These are phyloP conservation scores for Sebastes minor DNA, from an alignment of 2,797 vertebrate genomes.

Conservation along the genomic window DNA sequence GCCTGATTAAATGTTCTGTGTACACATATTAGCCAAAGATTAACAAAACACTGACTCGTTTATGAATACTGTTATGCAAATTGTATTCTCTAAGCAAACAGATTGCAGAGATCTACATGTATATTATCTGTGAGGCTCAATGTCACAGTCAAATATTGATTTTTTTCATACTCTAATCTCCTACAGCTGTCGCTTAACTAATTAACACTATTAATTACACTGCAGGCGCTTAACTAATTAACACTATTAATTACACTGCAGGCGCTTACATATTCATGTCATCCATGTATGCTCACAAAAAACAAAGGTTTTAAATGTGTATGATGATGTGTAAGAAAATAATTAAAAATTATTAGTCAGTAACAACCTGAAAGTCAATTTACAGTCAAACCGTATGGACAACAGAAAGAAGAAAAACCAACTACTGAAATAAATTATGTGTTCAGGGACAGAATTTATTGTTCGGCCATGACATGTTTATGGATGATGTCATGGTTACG, in stretches of 20 bases:
- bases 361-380: neutral
- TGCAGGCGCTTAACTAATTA: neutral
- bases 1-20: neutral
- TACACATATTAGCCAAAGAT: neutral
- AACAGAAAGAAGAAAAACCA: neutral
- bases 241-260: neutral
- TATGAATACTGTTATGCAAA: slow-evolving; percentile 16
- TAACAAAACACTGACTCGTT: neutral
- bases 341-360: neutral
- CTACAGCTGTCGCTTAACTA: neutral
- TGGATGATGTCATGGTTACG: neutral
- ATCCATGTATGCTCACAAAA: neutral
- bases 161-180: neutral
- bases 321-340: neutral
- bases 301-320: neutral
- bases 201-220: neutral
- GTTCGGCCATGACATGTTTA: neutral
- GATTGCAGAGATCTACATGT: slow-evolving; percentile 1
- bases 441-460: neutral
- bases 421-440: neutral
- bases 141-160: slow-evolving; percentile 9
- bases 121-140: neutral
- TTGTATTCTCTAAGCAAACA: neutral
- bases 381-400: neutral
- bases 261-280: neutral